A percentile compares a stretch with the other conserved stretches of the same genome.
Conservation (phyloP, 2,888 invertebrate species). For the Parascotia fuliginaria region DNA sequence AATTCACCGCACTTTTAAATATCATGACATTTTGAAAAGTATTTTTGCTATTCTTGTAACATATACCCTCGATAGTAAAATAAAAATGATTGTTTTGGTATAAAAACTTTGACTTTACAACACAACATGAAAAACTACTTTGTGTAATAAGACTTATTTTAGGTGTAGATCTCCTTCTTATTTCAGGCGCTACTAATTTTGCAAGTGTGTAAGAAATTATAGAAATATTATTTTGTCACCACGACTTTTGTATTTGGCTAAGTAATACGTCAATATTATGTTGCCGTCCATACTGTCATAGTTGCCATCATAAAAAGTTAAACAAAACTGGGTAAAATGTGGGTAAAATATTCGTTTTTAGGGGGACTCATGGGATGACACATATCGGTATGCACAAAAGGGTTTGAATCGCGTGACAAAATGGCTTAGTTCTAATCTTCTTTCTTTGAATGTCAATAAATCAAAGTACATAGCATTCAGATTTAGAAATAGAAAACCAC, state of each 20-base stretch:
- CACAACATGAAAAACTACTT: constrained; percentile 17
- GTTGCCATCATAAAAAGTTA: too few relatives aligned
- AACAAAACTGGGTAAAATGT: too few relatives aligned
- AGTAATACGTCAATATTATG: constrained; percentile 32
- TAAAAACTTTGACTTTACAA: constrained; percentile 10
- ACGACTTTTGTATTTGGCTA: constrained; percentile 9
- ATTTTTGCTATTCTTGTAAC: constrained; percentile 32
- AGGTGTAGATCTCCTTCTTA: background rate
- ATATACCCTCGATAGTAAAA: constrained; percentile 54
- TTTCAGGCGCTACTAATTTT: constrained; percentile 20
- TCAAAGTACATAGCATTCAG: too few relatives aligned
- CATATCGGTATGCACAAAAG: too few relatives aligned
- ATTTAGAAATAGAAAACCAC: too few relatives aligned
- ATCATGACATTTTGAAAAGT: constrained; percentile 50
- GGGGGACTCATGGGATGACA: too few relatives aligned
- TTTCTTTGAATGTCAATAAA: too few relatives aligned
- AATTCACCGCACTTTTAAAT: constrained; percentile 26
- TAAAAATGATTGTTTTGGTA: constrained; percentile 26
- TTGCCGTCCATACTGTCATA: constrained; percentile 4
- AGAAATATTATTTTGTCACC: background rate
- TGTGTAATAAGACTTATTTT: constrained; percentile 8
- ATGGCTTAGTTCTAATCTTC: too few relatives aligned
- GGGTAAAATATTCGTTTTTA: too few relatives aligned
- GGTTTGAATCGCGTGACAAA: too few relatives aligned
- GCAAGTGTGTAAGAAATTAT: too few relatives aligned